Percentiles rank a stretch among this genome's conserved stretches.
Evolutionary conservation across 2,113 vertebrate species (phyloP).

Genomic region (Chunga burmeisteri): DNA sequence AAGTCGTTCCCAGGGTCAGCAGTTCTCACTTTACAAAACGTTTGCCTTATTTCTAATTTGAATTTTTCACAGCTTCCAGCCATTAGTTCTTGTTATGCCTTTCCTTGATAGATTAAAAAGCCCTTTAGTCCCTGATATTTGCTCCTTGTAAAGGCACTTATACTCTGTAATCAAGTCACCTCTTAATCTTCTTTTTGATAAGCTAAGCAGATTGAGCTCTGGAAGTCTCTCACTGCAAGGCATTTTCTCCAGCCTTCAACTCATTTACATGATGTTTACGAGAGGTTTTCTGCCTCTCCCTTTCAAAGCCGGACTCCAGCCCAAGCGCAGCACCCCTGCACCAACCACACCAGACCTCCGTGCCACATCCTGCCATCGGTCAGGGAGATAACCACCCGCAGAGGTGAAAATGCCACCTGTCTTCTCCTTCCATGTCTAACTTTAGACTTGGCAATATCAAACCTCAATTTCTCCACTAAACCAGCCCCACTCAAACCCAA

Average conservation of each 20-base stretch:
- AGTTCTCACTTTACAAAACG: slow-evolving; percentile 52
- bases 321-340: rapidly evolving
- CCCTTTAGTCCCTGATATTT: slow-evolving; percentile 67
- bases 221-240: slow-evolving; percentile 60
- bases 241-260: slow-evolving; percentile 50
- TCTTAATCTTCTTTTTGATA: slow-evolving; percentile 72
- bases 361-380: background rate
- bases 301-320: background rate
- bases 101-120: slow-evolving; percentile 66
- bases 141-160: slow-evolving; percentile 68
- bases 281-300: background rate
- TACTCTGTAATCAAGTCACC: slow-evolving; percentile 71
- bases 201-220: slow-evolving; percentile 67
- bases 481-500: background rate
- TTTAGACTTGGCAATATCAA: background rate
- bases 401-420: background rate
- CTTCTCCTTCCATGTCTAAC: background rate
- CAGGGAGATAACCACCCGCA: background rate
- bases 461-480: background rate
- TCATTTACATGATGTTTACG: slow-evolving; percentile 58
- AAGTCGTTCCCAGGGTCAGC: slow-evolving; percentile 46
- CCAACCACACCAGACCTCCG: background rate
- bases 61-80: slow-evolving; percentile 68
- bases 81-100: slow-evolving; percentile 64
- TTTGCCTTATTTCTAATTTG: slow-evolving; percentile 59